A percentile compares a stretch with the other conserved stretches of the same genome.
phyloP scores from a whole-genome alignment of 2,113 vertebrate genomes.

The Microcebus murinus region DNA sequence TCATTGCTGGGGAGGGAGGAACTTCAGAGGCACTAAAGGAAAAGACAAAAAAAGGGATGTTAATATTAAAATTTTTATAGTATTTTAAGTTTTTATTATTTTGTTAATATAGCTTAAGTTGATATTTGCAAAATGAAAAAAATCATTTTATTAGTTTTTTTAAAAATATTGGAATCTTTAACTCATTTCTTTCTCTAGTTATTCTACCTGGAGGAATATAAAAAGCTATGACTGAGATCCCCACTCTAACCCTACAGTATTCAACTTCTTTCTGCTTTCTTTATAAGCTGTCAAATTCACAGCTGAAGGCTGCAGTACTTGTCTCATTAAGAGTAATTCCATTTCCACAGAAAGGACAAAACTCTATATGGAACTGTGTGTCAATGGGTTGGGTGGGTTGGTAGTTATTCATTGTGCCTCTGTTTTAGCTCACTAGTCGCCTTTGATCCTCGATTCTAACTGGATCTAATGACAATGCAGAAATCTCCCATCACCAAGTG shows the following conservation, averaged over 20 bases:
- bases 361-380: background rate
- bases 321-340: conserved; percentile 69
- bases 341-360: conserved; percentile 41
- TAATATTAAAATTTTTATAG: background rate
- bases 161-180: background rate
- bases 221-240: conserved; percentile 74
- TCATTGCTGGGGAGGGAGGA: background rate
- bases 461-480: conserved; percentile 29
- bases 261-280: conserved; percentile 75
- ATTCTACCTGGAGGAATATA: conserved; percentile 66
- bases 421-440: conserved; percentile 32
- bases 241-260: conserved; percentile 8
- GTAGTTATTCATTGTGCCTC: background rate
- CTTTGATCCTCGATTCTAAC: conserved; percentile 61
- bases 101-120: background rate
- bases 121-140: conserved; percentile 5
- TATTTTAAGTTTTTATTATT: background rate
- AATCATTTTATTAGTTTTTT: background rate
- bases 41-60: background rate
- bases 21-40: background rate
- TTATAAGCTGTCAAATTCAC: conserved; percentile 71
- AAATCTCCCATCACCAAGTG: conserved; percentile 1
- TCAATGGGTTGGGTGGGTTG: background rate
- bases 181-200: background rate
- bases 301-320: conserved; percentile 16